Conservation (phyloP, 2,888 invertebrate species). For the Stegophylla sp. region DNA sequence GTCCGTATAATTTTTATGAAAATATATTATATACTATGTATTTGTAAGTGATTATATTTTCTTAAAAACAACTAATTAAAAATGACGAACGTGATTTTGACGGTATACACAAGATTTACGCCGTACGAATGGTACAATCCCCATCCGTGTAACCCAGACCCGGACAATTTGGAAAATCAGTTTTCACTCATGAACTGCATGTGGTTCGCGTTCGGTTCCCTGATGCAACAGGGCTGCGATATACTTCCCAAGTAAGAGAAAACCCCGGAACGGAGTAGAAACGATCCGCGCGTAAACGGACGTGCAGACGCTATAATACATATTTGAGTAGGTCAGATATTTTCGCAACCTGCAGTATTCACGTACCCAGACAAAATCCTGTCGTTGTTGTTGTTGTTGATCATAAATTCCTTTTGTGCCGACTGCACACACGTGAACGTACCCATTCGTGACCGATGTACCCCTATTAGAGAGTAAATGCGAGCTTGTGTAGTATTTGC, state of each 20-base stretch:
- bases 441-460: too few species aligned
- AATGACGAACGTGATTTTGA: slow-evolving; percentile 19
- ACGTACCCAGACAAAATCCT: too few species aligned
- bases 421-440: too few species aligned
- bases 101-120: slow-evolving; percentile 74
- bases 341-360: too few species aligned
- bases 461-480: background rate
- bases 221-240: slow-evolving; percentile 92
- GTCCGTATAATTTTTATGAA: too few species aligned
- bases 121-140: slow-evolving; percentile 94
- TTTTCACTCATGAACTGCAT: slow-evolving; percentile 89
- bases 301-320: background rate
- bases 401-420: too few species aligned
- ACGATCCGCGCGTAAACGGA: background rate
- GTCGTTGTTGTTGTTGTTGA: too few species aligned
- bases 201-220: slow-evolving; percentile 92
- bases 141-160: slow-evolving; percentile 82
- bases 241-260: slow-evolving; percentile 85
- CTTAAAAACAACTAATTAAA: background rate
- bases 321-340: too few species aligned
- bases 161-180: slow-evolving; percentile 86
- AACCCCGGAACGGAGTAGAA: background rate
- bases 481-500: slow-evolving; percentile 27
- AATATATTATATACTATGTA: too few species aligned
- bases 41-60: too few species aligned